phyloP scores from a whole-genome alignment of 1,140 invertebrate species.

The Thrips palmi region DNA sequence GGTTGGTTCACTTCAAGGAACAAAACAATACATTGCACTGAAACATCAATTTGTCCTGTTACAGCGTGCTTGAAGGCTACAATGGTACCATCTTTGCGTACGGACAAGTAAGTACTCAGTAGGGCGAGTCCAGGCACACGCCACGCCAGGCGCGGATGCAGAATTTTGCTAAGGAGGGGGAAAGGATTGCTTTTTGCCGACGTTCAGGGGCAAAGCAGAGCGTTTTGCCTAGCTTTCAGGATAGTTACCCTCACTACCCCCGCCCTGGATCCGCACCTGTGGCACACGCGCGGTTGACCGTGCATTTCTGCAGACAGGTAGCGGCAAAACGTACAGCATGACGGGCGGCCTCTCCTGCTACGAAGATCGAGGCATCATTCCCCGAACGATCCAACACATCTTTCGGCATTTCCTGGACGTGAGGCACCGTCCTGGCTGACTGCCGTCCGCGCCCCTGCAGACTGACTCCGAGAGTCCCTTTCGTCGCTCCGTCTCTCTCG shows the following conservation, averaged over 20 bases:
- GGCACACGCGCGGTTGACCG: neutral
- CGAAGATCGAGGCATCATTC: constrained; percentile 36
- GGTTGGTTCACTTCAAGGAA: neutral
- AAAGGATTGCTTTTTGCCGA: constrained; percentile 8
- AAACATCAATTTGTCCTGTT: constrained; percentile 15
- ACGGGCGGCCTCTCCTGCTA: constrained; percentile 31
- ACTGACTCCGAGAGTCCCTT: no score
- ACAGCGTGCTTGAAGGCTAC: constrained; percentile 45
- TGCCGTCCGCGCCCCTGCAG: no score
- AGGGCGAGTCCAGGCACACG: neutral
- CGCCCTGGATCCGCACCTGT: neutral
- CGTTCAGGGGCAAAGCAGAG: no score
- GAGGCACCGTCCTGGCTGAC: no score
- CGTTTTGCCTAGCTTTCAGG: no score
- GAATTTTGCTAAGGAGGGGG: constrained; percentile 10
- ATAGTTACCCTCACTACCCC: no score
- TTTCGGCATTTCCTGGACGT: constrained; percentile 33
- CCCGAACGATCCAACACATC: constrained; percentile 31
- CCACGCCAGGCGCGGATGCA: no score
- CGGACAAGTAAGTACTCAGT: constrained; percentile 35
- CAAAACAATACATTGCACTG: constrained; percentile 5
- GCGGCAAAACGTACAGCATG: constrained; percentile 50
- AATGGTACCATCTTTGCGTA: constrained; percentile 79
- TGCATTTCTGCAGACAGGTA: constrained; percentile 26
- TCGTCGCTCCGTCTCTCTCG: constrained; percentile 1